Evolutionary conservation across 2,888 invertebrate species (phyloP).

Genomic region (Tachina grossa): DNA sequence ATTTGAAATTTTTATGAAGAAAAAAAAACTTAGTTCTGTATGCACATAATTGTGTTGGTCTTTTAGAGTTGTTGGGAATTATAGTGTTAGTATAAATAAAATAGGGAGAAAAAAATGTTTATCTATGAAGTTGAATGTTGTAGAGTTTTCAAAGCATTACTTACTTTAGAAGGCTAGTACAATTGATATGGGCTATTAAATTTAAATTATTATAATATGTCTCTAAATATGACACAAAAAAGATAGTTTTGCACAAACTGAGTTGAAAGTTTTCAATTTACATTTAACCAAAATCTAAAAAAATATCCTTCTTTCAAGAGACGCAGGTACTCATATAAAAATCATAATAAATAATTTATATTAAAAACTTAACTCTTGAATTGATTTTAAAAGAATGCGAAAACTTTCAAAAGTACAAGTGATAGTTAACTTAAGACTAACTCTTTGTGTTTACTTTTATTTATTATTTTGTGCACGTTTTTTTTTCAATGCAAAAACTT

Average conservation of each 20-base stretch:
- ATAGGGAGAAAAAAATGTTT: background rate
- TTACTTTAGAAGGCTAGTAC: too few relatives aligned
- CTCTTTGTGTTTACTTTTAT: background rate
- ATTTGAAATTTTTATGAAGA: constrained; percentile 6
- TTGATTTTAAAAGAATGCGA: background rate
- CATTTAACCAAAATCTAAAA: too few relatives aligned
- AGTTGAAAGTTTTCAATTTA: too few relatives aligned
- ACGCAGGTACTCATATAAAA: too few relatives aligned
- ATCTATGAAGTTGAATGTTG: background rate
- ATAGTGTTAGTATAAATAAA: background rate
- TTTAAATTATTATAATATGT: too few relatives aligned
- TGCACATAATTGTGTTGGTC: background rate
- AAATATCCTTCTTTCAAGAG: too few relatives aligned
- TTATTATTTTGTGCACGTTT: constrained; percentile 8
- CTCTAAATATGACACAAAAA: too few relatives aligned
- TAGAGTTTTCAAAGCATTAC: background rate
- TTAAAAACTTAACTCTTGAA: background rate
- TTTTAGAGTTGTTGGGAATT: background rate
- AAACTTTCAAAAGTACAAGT: background rate
- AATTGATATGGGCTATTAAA: too few relatives aligned
- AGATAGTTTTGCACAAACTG: too few relatives aligned
- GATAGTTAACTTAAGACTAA: background rate
- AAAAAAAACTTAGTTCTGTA: background rate
- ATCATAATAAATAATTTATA: too few relatives aligned
- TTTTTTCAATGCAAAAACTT: background rate